These are phyloP conservation scores for Oikopleura albicans DNA, from an alignment of 23 tunicate genomes.

Conservation along the genomic window DNA sequence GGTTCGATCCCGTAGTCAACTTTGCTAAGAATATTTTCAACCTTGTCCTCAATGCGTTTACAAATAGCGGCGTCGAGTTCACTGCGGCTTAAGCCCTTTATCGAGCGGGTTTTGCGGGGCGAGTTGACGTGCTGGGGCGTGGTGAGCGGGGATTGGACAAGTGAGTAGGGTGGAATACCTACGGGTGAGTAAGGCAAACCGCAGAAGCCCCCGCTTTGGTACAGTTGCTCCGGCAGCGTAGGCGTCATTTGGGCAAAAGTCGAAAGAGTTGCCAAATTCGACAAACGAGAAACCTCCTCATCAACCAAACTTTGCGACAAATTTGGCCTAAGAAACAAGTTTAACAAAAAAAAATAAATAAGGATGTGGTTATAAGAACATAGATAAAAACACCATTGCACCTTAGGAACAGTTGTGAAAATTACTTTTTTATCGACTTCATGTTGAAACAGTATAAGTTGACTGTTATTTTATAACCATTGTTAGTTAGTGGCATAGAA, in stretches of 20 bases:
- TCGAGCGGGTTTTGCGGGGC: not conserved
- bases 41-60: not conserved
- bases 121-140: not conserved
- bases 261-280: not conserved
- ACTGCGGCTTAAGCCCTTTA: not conserved
- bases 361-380: too few species aligned
- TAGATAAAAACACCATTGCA: too few species aligned
- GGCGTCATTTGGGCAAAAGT: not conserved
- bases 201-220: not conserved
- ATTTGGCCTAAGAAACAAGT: too few species aligned
- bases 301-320: not conserved
- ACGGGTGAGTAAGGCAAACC: constrained; percentile 4
- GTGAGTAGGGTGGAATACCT: not conserved
- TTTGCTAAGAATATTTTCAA: not conserved
- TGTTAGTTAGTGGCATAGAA: too few species aligned
- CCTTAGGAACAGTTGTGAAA: too few species aligned
- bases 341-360: too few species aligned
- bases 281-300: not conserved
- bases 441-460: too few species aligned
- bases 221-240: not conserved
- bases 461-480: too few species aligned
- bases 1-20: constrained; percentile 1
- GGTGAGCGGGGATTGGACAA: not conserved
- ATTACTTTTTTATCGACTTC: too few species aligned
- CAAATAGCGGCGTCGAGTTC: not conserved